Evolutionary conservation across 2,888 invertebrate genomes (phyloP).

Genomic region (Alviniconcha strummeri): DNA sequence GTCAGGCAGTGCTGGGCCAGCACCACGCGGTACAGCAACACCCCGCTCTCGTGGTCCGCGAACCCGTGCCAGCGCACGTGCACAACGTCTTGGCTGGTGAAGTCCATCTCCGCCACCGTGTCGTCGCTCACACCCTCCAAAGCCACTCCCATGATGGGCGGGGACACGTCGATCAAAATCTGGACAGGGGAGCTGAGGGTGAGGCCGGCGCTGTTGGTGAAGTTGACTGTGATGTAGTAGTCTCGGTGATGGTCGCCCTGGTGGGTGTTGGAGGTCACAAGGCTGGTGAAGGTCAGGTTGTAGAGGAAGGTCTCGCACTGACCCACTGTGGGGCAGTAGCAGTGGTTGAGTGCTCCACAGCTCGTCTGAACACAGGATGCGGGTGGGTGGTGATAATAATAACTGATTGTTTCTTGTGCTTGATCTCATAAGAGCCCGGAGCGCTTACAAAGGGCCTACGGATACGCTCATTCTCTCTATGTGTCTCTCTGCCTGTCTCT

Average conservation of each 20-base stretch:
- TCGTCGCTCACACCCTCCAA: constrained; percentile 45
- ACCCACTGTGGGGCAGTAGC: constrained; percentile 51
- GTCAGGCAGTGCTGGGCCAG: constrained; percentile 37
- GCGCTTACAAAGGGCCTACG: no score
- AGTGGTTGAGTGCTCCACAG: constrained; percentile 26
- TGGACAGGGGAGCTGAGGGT: constrained; percentile 43
- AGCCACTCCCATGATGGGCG: constrained; percentile 50
- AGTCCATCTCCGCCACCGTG: constrained; percentile 49
- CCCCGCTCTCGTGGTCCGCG: constrained; percentile 50
- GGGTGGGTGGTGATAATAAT: no score
- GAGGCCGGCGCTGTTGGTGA: constrained; percentile 52
- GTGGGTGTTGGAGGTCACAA: constrained; percentile 39
- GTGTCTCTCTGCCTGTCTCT: no score
- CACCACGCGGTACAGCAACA: constrained; percentile 39
- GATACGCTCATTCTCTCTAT: no score
- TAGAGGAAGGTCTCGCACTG: constrained; percentile 43
- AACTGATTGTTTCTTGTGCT: no score
- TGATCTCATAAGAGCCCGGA: no score
- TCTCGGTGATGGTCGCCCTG: constrained; percentile 52
- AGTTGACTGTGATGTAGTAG: constrained; percentile 50
- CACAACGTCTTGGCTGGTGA: constrained; percentile 35
- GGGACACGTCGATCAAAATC: constrained; percentile 54
- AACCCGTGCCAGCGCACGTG: constrained; percentile 47
- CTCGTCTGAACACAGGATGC: constrained; percentile 25
- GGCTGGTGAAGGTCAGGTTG: constrained; percentile 39